Base-by-base conservation (phyloP, 2,888 invertebrate species). In the Nudaria mundana region DNA sequence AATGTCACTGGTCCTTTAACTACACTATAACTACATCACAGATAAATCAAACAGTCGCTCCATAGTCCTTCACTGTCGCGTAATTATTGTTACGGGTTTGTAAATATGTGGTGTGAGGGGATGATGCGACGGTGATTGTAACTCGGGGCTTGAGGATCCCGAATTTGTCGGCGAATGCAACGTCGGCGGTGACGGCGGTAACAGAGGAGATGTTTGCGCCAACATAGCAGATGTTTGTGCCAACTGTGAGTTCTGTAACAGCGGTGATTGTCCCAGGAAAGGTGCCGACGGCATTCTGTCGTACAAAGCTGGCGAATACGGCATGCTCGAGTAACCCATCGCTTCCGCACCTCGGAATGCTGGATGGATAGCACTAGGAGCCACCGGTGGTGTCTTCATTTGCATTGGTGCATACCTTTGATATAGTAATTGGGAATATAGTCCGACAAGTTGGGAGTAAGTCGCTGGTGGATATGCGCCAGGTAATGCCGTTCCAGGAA, bases 361-460 rank as follows among this genome's bases (percentile, higher is more conserved):
- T 0, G 88, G 91, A 48, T 91, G 90, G 52, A 91, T 76, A 0
- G 90, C 91, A 3, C 83, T 90, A 20, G 87, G 89, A 5, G 85
- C 84, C 11, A 90, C 81, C 2, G 87, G 86, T 6, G 89, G 89
- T 16, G 81, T 84, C 69, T 80, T 89, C 71, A 82, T 85, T 46
- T 90, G 89, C 58, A 91, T 89, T 34, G 86, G 94, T 67, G 76
- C 93, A 78, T 91, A 95, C 53, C 91, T 86, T 71, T 91, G 91
- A 66, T 94, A 94, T 63, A 94, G 82, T 37, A 93, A 91, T 33
- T 93, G 88, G 0, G 91, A 89, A 72, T 92, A 92, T 2, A 91
- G 68, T 1, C 90, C 87, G 42, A 91, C 87, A 5, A 91, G 80
- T 22, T 91, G 89, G 0, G 91, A 91, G 65, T 90, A 91, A 0